These are phyloP conservation scores for Selenia dentaria DNA, from an alignment of 2,888 invertebrate genomes.

Conservation along the genomic window DNA sequence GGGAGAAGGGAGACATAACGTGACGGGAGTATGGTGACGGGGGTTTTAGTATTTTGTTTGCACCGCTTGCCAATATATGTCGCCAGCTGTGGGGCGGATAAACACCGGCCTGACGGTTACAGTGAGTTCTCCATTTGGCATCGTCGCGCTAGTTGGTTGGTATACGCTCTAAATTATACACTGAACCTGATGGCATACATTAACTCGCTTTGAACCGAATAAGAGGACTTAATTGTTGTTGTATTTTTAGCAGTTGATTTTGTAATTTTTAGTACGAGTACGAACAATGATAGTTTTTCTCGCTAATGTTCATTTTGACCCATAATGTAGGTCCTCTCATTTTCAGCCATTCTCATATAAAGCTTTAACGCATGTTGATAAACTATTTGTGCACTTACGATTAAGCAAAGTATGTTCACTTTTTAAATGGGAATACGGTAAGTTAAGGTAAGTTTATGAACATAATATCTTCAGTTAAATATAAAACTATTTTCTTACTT, in stretches of 20 bases:
- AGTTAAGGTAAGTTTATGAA: slow-evolving; percentile 27
- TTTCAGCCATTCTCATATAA: slow-evolving; percentile 26
- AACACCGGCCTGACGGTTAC: slow-evolving; percentile 5
- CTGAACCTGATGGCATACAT: slow-evolving; percentile 10
- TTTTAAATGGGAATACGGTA: slow-evolving; percentile 5
- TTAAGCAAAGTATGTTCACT: slow-evolving; percentile 18
- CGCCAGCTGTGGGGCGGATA: slow-evolving; percentile 14
- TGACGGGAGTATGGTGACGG: slow-evolving; percentile 22
- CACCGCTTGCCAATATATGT: slow-evolving; percentile 17
- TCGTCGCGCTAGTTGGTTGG: background rate
- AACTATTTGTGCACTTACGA: slow-evolving; percentile 21
- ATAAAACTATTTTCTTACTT: background rate
- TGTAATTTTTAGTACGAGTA: background rate
- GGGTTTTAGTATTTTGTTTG: slow-evolving; percentile 8
- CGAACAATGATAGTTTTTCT: too few species aligned
- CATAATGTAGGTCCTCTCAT: slow-evolving; percentile 20
- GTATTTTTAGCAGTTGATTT: background rate
- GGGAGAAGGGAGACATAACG: slow-evolving; percentile 28
- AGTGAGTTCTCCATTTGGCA: background rate
- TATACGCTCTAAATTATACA: slow-evolving; percentile 6
- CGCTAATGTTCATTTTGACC: background rate
- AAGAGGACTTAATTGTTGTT: slow-evolving; percentile 10
- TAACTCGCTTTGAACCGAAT: slow-evolving; percentile 12
- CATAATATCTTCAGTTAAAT: background rate
- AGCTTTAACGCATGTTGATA: slow-evolving; percentile 29